A percentile compares a stretch with the other conserved stretches of the same genome.
phyloP scores from a whole-genome alignment of 2,888 invertebrate genomes.

The Cancer borealis region DNA sequence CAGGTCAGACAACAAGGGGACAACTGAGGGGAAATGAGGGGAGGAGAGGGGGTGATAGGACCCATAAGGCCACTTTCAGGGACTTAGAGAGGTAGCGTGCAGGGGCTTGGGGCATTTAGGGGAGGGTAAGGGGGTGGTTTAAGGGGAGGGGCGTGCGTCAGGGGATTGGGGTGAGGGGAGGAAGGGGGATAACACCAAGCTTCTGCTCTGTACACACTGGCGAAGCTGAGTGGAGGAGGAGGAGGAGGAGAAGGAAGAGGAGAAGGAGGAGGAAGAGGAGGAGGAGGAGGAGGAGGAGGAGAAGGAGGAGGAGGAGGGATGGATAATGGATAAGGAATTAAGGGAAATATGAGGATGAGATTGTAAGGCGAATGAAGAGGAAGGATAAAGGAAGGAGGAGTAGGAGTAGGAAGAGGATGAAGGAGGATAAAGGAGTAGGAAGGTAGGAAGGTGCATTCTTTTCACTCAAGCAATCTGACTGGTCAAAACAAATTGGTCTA shows the following conservation, averaged over 20 bases:
- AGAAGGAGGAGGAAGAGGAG: neutral
- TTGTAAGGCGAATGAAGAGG: neutral
- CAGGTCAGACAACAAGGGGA: constrained; percentile 7
- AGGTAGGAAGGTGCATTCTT: constrained; percentile 57
- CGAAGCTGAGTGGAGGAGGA: constrained; percentile 9
- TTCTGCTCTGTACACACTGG: constrained; percentile 15
- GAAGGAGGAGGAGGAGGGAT: neutral
- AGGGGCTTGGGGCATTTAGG: neutral
- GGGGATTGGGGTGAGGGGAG: neutral
- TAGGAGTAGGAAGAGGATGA: constrained; percentile 14
- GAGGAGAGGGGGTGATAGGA: neutral
- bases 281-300: constrained; percentile 18
- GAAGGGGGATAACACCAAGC: neutral
- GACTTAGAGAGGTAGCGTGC: neutral
- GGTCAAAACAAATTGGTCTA: constrained; percentile 50
- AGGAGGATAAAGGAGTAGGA: neutral
- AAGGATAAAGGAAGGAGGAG: neutral
- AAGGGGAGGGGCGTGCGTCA: neutral
- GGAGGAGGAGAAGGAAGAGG: neutral
- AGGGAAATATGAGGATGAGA: neutral
- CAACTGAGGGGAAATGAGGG: neutral
- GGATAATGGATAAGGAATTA: constrained; percentile 32
- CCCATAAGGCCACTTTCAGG: neutral
- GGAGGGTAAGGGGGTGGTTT: neutral
- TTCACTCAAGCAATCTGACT: constrained; percentile 59